Evolutionary conservation across 2,797 vertebrate genomes (phyloP).

Genomic region (Synaphobranchus kaupii): DNA sequence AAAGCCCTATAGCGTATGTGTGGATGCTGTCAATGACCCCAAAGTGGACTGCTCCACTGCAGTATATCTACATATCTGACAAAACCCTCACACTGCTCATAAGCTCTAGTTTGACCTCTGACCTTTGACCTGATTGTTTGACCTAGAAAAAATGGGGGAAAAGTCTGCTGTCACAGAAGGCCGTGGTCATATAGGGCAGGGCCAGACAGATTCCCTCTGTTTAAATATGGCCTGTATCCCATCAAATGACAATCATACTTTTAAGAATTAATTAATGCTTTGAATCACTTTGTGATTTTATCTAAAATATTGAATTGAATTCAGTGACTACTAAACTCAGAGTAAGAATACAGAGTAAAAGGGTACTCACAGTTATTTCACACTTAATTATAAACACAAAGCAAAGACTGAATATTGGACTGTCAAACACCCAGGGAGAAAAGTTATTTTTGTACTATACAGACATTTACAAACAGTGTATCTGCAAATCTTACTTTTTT

Average conservation of each 20-base stretch:
- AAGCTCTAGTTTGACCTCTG: constrained; percentile 74
- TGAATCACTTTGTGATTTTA: background rate
- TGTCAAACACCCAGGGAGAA: background rate
- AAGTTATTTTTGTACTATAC: background rate
- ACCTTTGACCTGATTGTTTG: background rate
- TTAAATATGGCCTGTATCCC: background rate
- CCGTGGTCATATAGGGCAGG: background rate
- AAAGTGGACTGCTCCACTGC: constrained; percentile 72
- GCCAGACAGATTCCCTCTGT: background rate
- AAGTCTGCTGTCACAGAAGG: background rate
- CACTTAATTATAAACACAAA: background rate
- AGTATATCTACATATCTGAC: constrained; percentile 66
- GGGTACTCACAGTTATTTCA: background rate
- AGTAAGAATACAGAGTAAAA: background rate
- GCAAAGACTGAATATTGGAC: background rate
- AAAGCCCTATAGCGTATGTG: background rate
- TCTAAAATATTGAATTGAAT: background rate
- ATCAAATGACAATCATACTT: background rate
- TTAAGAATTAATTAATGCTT: background rate
- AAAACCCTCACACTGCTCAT: constrained; percentile 80
- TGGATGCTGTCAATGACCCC: constrained; percentile 69
- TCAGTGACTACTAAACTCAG: background rate
- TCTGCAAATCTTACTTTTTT: background rate
- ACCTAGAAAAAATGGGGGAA: background rate
- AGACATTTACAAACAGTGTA: background rate